These are phyloP conservation scores for Phainopepla nitens DNA, from an alignment of 2,113 vertebrate species.

Conservation along the genomic window DNA sequence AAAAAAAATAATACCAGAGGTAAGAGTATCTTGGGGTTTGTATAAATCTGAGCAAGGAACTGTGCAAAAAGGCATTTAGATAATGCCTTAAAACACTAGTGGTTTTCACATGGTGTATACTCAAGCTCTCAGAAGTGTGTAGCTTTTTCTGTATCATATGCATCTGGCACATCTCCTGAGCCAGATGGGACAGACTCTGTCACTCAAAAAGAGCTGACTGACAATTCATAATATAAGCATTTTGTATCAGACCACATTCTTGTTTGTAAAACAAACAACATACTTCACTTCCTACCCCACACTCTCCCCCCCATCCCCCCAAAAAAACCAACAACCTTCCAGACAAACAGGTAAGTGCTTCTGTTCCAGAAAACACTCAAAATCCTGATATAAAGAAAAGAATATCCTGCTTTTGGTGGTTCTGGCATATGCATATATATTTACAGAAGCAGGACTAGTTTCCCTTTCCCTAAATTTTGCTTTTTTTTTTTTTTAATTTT, in stretches of 20 bases:
- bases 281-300: neutral
- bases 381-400: neutral
- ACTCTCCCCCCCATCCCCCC: rapidly evolving
- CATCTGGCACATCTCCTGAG: neutral
- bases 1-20: neutral
- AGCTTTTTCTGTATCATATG: neutral
- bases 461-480: neutral
- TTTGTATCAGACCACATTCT: neutral
- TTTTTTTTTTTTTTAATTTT: too few relatives aligned
- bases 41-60: neutral
- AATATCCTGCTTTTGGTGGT: neutral
- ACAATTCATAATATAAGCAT: neutral
- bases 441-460: neutral
- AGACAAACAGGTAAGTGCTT: neutral
- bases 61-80: neutral
- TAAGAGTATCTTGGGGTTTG: neutral
- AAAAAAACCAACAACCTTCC: too few relatives aligned
- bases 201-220: neutral
- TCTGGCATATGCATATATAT: neutral
- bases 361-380: neutral
- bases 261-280: neutral
- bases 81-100: neutral
- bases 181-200: neutral
- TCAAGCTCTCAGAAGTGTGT: neutral
- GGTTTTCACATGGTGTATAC: neutral